Conservation (phyloP, 2,797 vertebrate genomes). For the Nasua narica region DNA sequence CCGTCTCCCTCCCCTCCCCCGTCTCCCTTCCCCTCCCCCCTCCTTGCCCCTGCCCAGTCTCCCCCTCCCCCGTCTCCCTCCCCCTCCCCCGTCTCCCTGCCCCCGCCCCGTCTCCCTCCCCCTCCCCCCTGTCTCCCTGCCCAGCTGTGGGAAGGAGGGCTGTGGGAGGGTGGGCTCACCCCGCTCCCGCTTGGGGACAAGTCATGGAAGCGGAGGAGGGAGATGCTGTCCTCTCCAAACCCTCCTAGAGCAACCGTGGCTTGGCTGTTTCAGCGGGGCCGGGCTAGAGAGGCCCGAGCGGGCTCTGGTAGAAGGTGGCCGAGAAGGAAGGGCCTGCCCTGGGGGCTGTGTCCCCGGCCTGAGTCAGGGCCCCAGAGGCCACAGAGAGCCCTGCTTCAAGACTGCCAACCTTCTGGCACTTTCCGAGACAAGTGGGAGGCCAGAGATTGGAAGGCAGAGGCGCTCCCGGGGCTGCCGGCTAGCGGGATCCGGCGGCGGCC, state of each 20-base stretch:
- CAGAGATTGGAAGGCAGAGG: not conserved
- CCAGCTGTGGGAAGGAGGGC: too few relatives aligned
- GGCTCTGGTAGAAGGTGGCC: not conserved
- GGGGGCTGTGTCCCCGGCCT: not conserved
- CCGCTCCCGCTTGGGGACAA: not conserved
- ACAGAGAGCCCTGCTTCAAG: not conserved
- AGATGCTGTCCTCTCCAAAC: not conserved
- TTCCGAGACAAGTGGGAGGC: not conserved
- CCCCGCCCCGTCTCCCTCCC: not conserved
- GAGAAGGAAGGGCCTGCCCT: too few relatives aligned
- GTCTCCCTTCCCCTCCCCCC: not conserved
- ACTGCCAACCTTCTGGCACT: not conserved
- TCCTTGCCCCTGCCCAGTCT: too few relatives aligned
- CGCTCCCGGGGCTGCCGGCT: not conserved
- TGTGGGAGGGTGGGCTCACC: not conserved
- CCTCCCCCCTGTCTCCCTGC: not conserved
- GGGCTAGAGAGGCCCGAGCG: not conserved
- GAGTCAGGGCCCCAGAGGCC: accelerated
- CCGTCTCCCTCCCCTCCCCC: not conserved
- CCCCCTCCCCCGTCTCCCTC: too few relatives aligned
- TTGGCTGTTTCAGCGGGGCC: accelerated
- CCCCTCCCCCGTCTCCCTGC: accelerated
- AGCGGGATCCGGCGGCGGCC: not conserved
- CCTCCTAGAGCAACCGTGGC: accelerated
- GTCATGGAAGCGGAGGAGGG: too few relatives aligned